Base-by-base conservation (phyloP, 2,797 vertebrate genomes). In the Poeciliopsis paucimaculata region DNA sequence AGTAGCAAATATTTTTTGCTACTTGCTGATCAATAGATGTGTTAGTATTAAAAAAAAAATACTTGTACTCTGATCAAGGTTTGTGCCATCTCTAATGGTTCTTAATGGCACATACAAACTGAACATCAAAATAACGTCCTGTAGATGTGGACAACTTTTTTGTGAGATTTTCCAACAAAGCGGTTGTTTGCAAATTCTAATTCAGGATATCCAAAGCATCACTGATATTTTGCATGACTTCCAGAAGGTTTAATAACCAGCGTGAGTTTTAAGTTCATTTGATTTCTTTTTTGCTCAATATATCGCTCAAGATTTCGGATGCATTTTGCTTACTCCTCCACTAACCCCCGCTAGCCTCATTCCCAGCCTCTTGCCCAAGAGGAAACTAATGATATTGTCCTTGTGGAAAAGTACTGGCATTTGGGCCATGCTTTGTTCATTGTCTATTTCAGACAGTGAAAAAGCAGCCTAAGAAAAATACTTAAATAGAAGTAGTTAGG, bases 351-450 rank as follows among this genome's bases (percentile, higher is more conserved):
- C 39, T 75, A 2, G 2, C 74, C 72, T 72, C 78, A 45, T 57
- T 72, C 79, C 76, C 89, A 81, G 86, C 79, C 87, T 88, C 76
- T 62, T 72, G 86, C 84, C 87, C 87, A 82, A 86, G 87, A 91
- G 89, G 84, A 90, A 93, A 93, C 82, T 70, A 87, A 90, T 92
- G 82, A 92, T 92, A 90, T 93, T 93, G 90, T 93, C 88, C 83
- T 92, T 91, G 91, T 96, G 95, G 95, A 96, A 95, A 96, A 95
- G 86, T 95, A 95, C 95, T 93, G 94, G 93, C 93, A 92, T 92
- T 77, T 81, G 82, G 84, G 89, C 91, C 84, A 53, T 60, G 91
- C 64, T 94, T 95, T 96, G 94, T 95, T 94, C 93, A 95, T 96
- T 96, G 94, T 96, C 87, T 90, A 64, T 78, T 86, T 87, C 75